phyloP scores from a whole-genome alignment of 2,113 vertebrate genomes.

The Calonectris borealis region DNA sequence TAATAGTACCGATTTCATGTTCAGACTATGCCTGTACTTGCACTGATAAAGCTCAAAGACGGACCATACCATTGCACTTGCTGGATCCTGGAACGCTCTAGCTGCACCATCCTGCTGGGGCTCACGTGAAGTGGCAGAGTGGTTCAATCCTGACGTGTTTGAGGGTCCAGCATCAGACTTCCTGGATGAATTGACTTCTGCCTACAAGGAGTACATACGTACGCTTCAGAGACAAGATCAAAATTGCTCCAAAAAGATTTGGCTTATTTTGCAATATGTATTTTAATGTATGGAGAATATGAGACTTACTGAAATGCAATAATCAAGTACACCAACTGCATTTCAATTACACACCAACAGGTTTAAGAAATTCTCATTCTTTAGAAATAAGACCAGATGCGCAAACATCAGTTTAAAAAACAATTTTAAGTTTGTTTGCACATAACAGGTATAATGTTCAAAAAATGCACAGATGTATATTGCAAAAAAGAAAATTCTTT shows the following conservation, averaged over 20 bases:
- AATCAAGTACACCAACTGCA: neutral
- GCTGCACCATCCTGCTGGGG: constrained; percentile 55
- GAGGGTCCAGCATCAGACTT: constrained; percentile 65
- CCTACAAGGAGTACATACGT: constrained; percentile 46
- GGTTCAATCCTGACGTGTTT: constrained; percentile 21
- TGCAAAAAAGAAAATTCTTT: neutral
- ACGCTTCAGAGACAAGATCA: neutral
- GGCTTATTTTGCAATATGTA: neutral
- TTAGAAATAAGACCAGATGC: neutral
- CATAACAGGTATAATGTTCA: neutral
- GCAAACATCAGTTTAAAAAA: neutral
- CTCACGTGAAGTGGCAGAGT: constrained; percentile 36
- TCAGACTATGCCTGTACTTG: neutral
- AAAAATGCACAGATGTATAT: neutral
- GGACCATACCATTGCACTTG: constrained; percentile 54
- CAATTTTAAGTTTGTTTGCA: neutral
- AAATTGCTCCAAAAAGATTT: neutral
- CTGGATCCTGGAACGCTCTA: constrained; percentile 56
- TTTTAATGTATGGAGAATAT: neutral
- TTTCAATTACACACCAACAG: neutral
- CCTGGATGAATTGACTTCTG: constrained; percentile 76
- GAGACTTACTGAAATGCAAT: neutral
- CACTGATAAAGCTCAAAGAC: neutral
- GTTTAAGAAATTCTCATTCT: neutral
- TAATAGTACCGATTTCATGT: neutral